Base-by-base conservation (phyloP, 2,797 vertebrate genomes). In the Tenualosa thibaudeaui region DNA sequence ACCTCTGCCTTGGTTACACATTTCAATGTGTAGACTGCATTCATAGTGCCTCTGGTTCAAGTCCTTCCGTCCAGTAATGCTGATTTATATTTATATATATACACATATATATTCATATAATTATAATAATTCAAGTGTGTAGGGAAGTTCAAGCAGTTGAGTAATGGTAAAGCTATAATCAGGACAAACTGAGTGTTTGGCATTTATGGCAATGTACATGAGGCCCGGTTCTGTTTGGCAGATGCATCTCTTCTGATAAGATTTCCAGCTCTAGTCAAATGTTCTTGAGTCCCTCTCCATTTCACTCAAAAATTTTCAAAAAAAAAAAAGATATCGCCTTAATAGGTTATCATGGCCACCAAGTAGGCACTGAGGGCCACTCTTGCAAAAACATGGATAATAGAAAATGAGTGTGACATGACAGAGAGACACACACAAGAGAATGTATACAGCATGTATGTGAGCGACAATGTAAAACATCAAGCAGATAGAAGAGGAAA, bases 51-150 rank as follows among this genome's bases (percentile, higher is more conserved):
- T 93, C 95, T 93, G 91, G 90, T 94, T 97, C 95, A 94, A 95
- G 94, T 97, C 95, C 93, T 91, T 95, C 94, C 93, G 92, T 95
- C 94, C 95, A 93, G 89, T 94, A 90, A 95, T 94, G 92, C 93
- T 92, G 93, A 93, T 95, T 94, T 95, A 95, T 88, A 84, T 68
- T 40, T 58, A 19, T 17, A 56, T 56, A 56, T 56, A 56, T 60
- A 60, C 10, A 62, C 10, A 24, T 62, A 62, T 62, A 62, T 7
- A 24, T n/a, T 2, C 10, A 62, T 62, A 62, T 91, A 93, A 92
- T 93, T 91, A 92, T 95, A 93, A 89, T 92, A 93, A 94, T 97
- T 97, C 97, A 97, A 97, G 96, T 97, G 96, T 96, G 93, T 93
- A 95, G 95, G 95, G 96, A 92, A 91, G 94, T 93, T 94, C 89